Base-by-base conservation (phyloP, 2,888 invertebrate genomes). In the Oligia strigilis region DNA sequence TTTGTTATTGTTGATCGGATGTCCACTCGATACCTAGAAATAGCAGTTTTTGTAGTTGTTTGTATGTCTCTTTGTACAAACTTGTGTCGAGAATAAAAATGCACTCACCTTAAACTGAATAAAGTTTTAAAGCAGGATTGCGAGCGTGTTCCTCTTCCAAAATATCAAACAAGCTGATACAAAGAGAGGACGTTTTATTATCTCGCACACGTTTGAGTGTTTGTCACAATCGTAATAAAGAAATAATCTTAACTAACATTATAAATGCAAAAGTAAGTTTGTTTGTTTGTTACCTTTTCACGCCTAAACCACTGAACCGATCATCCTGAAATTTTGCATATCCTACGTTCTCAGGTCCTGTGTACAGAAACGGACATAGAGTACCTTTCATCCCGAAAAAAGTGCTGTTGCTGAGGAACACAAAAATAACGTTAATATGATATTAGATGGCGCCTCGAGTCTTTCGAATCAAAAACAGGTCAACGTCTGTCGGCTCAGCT, bases 161-260 rank as follows among this genome's bases (percentile, higher is more conserved):
- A 86, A 84, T 84, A 75, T 78, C 65, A 87, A 70, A 76, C 62
- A 23, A 77, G 80, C 72, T 62, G 67, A 88, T 84, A 87, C 78
- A 83, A 84, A 84, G 82, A 82, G 43, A 40, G 8, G 49, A 66
- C 65, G 17, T 70, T 85, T 85, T 84, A 80, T 79, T 79, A 70
- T 86, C 80, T 78, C 66, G 55, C 40, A 67, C 62, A 90, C 89
- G 86, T 92, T 90, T 85, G 84, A 89, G 89, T 87, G 89, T 92
- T 93, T 89, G 90, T 94, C 93, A 92, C 91, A 90, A 90, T 90
- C 84, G 85, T 93, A 93, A 94, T 94, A 93, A 93, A 93, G 93
- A 94, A 94, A 95, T 92, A 90, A 87, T 92, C 2, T 36, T 36
- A 36, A 36, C 36, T 36, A 36, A 36, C 0, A 36, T 36, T 36